These are phyloP conservation scores for Apostichopus parvimensis DNA, from an alignment of 35 echinoderm and acorn worm species.

Conservation along the genomic window DNA sequence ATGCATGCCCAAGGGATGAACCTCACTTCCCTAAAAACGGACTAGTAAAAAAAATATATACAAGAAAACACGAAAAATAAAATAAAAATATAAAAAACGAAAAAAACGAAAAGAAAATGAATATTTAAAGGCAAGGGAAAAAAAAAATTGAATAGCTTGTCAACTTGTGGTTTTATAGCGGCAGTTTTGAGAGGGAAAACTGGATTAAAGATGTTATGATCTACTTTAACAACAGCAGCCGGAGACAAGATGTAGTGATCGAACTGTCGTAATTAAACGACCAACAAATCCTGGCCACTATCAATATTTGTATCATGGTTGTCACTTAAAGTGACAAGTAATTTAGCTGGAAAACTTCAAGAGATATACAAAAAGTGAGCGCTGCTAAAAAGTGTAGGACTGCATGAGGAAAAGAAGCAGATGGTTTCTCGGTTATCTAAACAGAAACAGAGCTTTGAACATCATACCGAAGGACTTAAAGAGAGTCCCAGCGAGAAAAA, in stretches of 20 bases:
- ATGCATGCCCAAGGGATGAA: neutral
- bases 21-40: neutral
- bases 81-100: too few species aligned
- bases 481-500: too few species aligned
- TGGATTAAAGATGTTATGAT: conserved; percentile 10
- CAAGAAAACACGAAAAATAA: neutral
- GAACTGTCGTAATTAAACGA: conserved; percentile 47
- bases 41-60: neutral
- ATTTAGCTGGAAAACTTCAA: conserved; percentile 13
- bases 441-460: conserved; percentile 26
- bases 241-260: conserved; percentile 20
- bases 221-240: conserved; percentile 7
- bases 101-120: neutral
- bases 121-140: neutral
- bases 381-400: neutral
- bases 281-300: conserved; percentile 42
- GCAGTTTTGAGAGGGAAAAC: neutral
- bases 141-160: conserved; percentile 41
- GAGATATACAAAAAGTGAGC: neutral
- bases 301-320: conserved; percentile 43
- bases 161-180: conserved; percentile 15
- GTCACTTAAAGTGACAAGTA: conserved; percentile 35
- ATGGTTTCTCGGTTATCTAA: conserved; percentile 12
- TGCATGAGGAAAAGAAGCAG: neutral
- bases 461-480: neutral